Base-by-base conservation (phyloP, 2,797 vertebrate genomes). In the Ibycter americanus region DNA sequence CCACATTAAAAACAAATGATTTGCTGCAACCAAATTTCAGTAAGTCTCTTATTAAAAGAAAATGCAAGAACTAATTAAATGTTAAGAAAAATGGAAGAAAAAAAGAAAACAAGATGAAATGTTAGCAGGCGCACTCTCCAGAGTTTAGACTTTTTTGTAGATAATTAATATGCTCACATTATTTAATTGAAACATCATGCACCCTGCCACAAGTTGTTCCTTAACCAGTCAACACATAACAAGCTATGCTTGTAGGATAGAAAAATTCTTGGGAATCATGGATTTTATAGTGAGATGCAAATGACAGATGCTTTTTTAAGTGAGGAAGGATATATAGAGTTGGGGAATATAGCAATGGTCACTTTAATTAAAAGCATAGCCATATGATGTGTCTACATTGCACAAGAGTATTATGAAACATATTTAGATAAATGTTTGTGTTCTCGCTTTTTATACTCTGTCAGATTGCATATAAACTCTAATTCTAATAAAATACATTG, bases 121-220 rank as follows among this genome's bases (percentile, higher is more conserved):
- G 5, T 73, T 78, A 71, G 32, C 27, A 91, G 31, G 27, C 3
- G 9, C 27, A 44, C 13, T 20, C 42, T 67, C 23, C 32, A 62
- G 68, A 76, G 31, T 81, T 80, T 59, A 80, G 23, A 55, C 9
- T 86, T 56, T 66, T 38, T 81, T 68, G 47, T 20, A 80, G 83
- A 70, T 52, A 81, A 94, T 78, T 76, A 93, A 55, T 22, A 86
- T 25, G n/a, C 14, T 72, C 54, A 34, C 7, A 67, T 44, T 90
- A 83, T 66, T 63, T 87, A 94, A 91, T 18, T 63, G 76, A 95
- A 94, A 92, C 70, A 82, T 85, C 66, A 52, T 70, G 54, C 20
- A 58, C 34, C 31, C 62, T 93, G 59, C 68, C 47, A 92, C 71
- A 40, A 83, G 27, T 72, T 73, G 38, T 58, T 80, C 34, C 51